These are phyloP conservation scores for Melanogrammus aeglefinus DNA, from an alignment of 2,797 vertebrate genomes.

Conservation along the genomic window DNA sequence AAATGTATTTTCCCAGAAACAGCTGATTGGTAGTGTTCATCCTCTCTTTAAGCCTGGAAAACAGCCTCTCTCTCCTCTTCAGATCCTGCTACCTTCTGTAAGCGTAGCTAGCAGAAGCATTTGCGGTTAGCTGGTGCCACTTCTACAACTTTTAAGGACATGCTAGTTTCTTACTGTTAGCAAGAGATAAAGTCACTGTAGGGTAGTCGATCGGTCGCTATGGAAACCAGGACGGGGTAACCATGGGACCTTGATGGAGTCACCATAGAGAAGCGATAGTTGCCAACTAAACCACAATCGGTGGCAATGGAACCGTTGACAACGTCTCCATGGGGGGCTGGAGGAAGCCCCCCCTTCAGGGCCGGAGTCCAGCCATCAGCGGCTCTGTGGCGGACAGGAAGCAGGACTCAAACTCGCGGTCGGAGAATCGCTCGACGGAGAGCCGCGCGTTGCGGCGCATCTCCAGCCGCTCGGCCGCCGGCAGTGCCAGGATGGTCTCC, in stretches of 20 bases:
- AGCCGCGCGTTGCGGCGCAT: conserved; percentile 79
- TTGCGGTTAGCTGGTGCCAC: background rate
- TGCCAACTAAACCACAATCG: background rate
- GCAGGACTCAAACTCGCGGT: conserved; percentile 82
- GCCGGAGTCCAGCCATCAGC: conserved; percentile 60
- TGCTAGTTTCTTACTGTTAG: background rate
- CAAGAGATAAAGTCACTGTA: background rate
- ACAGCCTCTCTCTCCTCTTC: background rate
- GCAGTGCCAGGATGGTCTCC: conserved; percentile 81
- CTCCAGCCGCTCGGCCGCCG: conserved; percentile 71
- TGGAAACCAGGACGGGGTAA: background rate
- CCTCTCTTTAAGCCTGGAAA: background rate
- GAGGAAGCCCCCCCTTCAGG: conserved; percentile 33
- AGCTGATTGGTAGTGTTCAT: background rate
- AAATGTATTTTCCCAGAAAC: background rate
- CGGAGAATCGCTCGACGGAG: conserved; percentile 86
- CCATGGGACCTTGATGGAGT: background rate
- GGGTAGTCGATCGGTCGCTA: background rate
- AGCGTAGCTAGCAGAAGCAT: background rate
- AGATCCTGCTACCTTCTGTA: background rate
- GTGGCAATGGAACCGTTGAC: background rate
- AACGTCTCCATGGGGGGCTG: background rate
- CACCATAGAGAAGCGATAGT: background rate
- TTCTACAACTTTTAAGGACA: background rate
- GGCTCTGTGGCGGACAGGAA: conserved; percentile 80